Conservation (phyloP, 1,140 invertebrate species). For the Drosophila parabipectinata region DNA sequence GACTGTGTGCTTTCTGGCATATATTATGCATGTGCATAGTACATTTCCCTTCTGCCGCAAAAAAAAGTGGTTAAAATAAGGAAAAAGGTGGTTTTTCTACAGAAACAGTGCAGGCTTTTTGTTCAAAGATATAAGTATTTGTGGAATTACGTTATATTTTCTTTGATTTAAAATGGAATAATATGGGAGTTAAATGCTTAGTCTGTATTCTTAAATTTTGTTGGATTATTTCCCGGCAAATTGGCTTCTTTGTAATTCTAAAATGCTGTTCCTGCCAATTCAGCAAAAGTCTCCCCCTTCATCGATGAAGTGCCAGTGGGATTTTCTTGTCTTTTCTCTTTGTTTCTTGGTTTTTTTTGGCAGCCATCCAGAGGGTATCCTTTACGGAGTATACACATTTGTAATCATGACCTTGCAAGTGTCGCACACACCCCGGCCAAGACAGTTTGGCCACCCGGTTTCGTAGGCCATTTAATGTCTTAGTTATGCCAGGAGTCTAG, state of each 20-base stretch:
- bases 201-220: too few species aligned
- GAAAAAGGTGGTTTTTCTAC: background rate
- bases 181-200: too few species aligned
- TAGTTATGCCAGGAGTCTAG: slow-evolving; percentile 34
- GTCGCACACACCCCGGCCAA: slow-evolving; percentile 5
- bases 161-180: too few species aligned
- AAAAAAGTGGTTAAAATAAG: background rate
- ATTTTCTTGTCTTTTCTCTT: slow-evolving; percentile 2
- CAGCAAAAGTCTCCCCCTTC: background rate
- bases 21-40: slow-evolving; percentile 28
- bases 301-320: background rate
- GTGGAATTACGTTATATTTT: background rate
- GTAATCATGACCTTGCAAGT: slow-evolving; percentile 48
- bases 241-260: background rate
- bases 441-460: background rate
- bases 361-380: slow-evolving; percentile 26
- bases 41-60: background rate
- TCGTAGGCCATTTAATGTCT: slow-evolving; percentile 43
- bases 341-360: slow-evolving; percentile 30
- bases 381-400: slow-evolving; percentile 16
- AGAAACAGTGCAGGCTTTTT: too few species aligned
- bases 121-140: background rate
- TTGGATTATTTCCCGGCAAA: background rate
- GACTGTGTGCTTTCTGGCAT: slow-evolving; percentile 18
- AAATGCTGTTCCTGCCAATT: background rate